Conservation (phyloP, 2,113 vertebrate species). For the Otis tarda region DNA sequence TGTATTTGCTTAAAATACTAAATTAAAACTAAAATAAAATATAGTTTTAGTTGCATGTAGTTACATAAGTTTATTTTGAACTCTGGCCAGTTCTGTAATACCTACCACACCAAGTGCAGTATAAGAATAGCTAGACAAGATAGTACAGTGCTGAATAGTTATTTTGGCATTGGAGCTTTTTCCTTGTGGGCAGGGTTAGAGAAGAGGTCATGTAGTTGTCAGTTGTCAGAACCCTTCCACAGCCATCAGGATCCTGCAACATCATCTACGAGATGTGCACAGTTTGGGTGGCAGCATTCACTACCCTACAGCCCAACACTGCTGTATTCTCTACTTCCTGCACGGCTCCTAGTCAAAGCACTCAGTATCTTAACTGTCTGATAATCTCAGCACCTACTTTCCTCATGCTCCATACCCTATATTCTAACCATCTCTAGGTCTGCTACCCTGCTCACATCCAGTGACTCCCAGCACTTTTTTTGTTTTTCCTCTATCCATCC, state of each 20-base stretch:
- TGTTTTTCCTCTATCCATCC: not conserved
- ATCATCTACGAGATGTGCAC: not conserved
- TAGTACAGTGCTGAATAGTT: not conserved
- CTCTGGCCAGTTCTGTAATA: not conserved
- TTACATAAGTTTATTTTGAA: constrained; percentile 45
- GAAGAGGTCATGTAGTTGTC: constrained; percentile 4
- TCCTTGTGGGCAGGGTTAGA: not conserved
- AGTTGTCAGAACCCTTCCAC: not conserved
- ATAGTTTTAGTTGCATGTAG: constrained; percentile 20
- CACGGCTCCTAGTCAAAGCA: not conserved
- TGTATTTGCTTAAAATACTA: constrained; percentile 20
- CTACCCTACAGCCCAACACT: not conserved
- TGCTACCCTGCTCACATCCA: not conserved
- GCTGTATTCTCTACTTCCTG: not conserved
- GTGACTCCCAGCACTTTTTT: not conserved
- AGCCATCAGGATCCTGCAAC: not conserved
- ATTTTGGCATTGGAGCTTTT: not conserved
- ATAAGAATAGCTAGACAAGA: constrained; percentile 26
- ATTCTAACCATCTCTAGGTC: not conserved
- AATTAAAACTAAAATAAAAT: constrained; percentile 17
- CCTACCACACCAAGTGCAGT: not conserved
- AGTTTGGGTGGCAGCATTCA: not conserved
- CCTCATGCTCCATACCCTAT: not conserved
- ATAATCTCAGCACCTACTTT: not conserved
- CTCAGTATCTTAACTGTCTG: not conserved